Base-by-base conservation (phyloP, 2,797 vertebrate genomes). In the Cephalopachus bancanus region DNA sequence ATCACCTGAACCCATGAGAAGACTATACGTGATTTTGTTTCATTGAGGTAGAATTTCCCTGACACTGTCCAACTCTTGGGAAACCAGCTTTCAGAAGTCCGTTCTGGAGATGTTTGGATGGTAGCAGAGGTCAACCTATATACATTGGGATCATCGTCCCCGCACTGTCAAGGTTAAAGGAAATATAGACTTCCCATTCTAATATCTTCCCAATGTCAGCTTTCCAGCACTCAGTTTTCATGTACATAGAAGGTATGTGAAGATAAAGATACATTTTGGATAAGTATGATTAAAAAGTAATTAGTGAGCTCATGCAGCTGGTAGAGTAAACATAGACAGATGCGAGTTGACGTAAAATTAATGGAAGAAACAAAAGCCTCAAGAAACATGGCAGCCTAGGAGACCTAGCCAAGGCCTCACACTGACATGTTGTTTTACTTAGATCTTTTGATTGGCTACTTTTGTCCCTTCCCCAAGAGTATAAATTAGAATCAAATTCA, bases 271-370 rank as follows among this genome's bases (percentile, higher is more conserved):
- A 17, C 89, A 91, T 97, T 90, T 96, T 89, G 84, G 94, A 60
- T 97, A 97, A 98, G 88, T 95, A 78, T 96, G 79, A 98, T 97
- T 98, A 96, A 89, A 89, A 97, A 64, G 93, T 97, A 97, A 98
- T 98, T 97, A 98, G 98, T 97, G 26, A 93, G 96, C 97, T 98
- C 69, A 51, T 97, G 97, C 33, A 89, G 69, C 81, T 26, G 0
- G 89, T 94, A 89, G 4, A 83, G 33, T 97, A 98, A 98, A 97
- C 91, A 96, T 24, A 97, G 97, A 95, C 97, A 97, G 96, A 93
- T 90, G 92, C 91, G 94, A 19, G 72, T 94, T 97, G 89, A 95
- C 60, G 89, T 93, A 80, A 96, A 96, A 65, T 69, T 97, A 97
- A 93, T 94, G 92, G 94, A 96, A 97, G 94, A 97, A 98, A 97